A percentile compares a stretch with the other conserved stretches of the same genome.
phyloP scores from a whole-genome alignment of 2,888 invertebrate species.

The Drosophila anomelani region DNA sequence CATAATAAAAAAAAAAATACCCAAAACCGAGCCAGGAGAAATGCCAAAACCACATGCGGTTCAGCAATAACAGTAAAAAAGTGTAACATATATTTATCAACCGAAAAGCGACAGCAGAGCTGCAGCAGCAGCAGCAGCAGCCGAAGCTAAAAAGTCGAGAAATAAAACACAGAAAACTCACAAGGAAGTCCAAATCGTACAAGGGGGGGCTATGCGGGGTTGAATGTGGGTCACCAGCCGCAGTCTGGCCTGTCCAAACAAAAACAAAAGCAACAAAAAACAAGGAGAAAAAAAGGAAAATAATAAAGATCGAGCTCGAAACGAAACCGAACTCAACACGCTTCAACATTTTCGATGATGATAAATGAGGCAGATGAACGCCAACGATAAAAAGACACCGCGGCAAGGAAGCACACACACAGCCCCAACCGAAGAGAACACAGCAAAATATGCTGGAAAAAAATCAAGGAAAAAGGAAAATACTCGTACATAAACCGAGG shows the following conservation, averaged over 20 bases:
- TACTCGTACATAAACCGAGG: constrained; percentile 30
- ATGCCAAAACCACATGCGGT: constrained; percentile 74
- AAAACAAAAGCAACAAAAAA: constrained; percentile 24
- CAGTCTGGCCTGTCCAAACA: constrained; percentile 49
- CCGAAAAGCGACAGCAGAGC: constrained; percentile 69
- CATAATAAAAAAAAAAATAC: not conserved
- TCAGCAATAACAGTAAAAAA: constrained; percentile 79
- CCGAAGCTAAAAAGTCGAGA: constrained; percentile 35
- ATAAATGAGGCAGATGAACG: constrained; percentile 76
- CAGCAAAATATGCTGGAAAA: constrained; percentile 23
- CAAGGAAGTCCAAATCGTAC: constrained; percentile 54
- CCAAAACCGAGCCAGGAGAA: constrained; percentile 51
- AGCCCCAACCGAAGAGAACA: constrained; percentile 17
- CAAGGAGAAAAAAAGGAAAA: constrained; percentile 11
- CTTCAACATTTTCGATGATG: constrained; percentile 78
- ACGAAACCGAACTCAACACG: constrained; percentile 70
- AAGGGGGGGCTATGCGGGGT: constrained; percentile 12
- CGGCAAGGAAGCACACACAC: constrained; percentile 23
- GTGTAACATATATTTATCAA: constrained; percentile 79
- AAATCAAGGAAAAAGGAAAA: constrained; percentile 5
- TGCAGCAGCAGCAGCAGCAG: no score
- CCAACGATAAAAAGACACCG: constrained; percentile 71
- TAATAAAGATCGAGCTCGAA: constrained; percentile 46
- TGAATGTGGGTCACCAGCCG: constrained; percentile 45
- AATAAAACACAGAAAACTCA: constrained; percentile 39